Conservation (phyloP, 2,888 invertebrate genomes). For the Diarsia rubi region DNA sequence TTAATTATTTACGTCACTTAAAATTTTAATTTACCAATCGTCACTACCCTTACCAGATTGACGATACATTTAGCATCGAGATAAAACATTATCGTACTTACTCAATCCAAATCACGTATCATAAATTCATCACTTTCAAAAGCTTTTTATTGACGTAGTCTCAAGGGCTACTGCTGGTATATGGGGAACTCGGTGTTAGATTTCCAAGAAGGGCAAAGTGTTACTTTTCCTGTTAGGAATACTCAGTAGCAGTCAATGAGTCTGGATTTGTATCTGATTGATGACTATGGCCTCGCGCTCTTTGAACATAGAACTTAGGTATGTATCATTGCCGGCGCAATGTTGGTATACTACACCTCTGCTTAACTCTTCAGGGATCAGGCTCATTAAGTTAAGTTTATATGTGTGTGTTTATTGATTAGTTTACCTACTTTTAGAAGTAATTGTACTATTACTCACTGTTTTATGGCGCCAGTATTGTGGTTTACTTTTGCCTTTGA, state of each 20-base stretch:
- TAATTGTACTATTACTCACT: background rate
- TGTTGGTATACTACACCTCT: too few relatives aligned
- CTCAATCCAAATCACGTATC: too few relatives aligned
- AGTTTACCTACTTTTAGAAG: background rate
- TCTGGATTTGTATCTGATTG: background rate
- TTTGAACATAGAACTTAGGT: too few relatives aligned
- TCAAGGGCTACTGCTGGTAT: background rate
- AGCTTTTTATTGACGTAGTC: too few relatives aligned
- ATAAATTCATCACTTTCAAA: too few relatives aligned
- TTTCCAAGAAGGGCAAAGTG: background rate
- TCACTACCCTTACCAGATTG: background rate
- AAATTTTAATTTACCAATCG: too few relatives aligned
- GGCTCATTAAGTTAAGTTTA: too few relatives aligned
- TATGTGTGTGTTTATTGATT: too few relatives aligned
- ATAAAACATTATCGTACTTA: background rate
- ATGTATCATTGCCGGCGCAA: too few relatives aligned
- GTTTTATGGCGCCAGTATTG: background rate
- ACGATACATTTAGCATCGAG: background rate
- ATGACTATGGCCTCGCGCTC: too few relatives aligned
- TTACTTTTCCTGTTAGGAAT: background rate
- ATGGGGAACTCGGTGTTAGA: background rate
- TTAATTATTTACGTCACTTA: too few relatives aligned
- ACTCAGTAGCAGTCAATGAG: background rate
- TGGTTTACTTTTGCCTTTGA: background rate
- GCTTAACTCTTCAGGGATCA: too few relatives aligned